Conservation (phyloP, 30 jellyfish, hydroid and myxozoan species). For the Pelagia noctiluca region DNA sequence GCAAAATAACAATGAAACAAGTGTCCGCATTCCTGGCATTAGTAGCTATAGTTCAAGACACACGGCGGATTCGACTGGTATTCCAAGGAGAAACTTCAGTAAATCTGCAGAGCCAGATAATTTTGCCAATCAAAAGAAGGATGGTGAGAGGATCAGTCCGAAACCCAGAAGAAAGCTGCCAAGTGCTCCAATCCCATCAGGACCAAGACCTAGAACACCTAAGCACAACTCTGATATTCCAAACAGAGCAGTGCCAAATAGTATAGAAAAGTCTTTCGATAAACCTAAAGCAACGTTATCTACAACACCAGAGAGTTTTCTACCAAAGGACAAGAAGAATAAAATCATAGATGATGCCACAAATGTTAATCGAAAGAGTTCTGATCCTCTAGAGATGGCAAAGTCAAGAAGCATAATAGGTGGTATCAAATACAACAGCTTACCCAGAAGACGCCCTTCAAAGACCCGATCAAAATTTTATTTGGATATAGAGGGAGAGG, state of each 20-base stretch:
- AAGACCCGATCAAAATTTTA: conserved; percentile 50
- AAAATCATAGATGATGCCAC: conserved; percentile 6
- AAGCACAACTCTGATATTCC: conserved; percentile 39
- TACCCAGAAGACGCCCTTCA: conserved; percentile 64
- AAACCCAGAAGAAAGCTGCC: conserved; percentile 59
- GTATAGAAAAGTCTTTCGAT: background rate
- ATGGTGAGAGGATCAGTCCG: conserved; percentile 51
- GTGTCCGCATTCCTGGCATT: too few relatives aligned
- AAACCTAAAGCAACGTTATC: background rate
- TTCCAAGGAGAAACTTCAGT: conserved; percentile 45
- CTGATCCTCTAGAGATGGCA: conserved; percentile 24
- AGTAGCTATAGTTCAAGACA: background rate
- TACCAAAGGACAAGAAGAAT: background rate
- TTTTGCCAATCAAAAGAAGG: conserved; percentile 20
- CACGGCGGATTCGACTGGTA: conserved; percentile 22
- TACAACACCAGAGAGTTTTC: conserved; percentile 17
- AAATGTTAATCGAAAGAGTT: conserved; percentile 7
- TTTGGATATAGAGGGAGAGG: conserved; percentile 67
- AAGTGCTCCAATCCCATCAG: conserved; percentile 45
- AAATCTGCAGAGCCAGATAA: conserved; percentile 35
- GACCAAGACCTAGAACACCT: conserved; percentile 34
- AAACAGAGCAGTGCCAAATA: conserved; percentile 43
- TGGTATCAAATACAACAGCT: conserved; percentile 69
- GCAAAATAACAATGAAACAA: conserved; percentile 33
- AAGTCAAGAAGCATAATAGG: conserved; percentile 49